Percentiles rank a stretch among this genome's conserved stretches.
Conservation (phyloP, 2,888 invertebrate genomes). For the Aethes cnicana region DNA sequence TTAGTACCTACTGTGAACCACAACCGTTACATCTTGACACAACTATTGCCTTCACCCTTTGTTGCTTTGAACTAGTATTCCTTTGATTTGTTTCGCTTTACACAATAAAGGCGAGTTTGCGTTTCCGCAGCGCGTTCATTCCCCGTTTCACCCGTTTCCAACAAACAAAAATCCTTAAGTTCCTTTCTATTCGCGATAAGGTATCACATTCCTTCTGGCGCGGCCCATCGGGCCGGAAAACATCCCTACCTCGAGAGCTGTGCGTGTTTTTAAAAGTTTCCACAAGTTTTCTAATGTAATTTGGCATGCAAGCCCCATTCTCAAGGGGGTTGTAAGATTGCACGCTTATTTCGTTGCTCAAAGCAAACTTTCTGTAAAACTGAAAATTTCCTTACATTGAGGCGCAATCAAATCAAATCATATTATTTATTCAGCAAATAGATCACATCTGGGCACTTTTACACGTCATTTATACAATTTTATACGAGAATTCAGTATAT, state of each 20-base stretch:
- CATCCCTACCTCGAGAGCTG: constrained; percentile 50
- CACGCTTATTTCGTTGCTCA: too few relatives aligned
- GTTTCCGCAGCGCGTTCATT: constrained; percentile 69
- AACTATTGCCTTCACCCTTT: constrained; percentile 54
- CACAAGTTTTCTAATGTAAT: not conserved
- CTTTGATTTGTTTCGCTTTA: constrained; percentile 66
- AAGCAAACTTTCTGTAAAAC: too few relatives aligned
- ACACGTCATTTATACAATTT: too few relatives aligned
- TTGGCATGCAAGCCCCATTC: too few relatives aligned
- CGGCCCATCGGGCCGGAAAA: constrained; percentile 67
- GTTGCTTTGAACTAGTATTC: constrained; percentile 57
- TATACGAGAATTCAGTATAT: too few relatives aligned
- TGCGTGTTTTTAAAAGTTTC: constrained; percentile 17
- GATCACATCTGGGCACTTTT: too few relatives aligned
- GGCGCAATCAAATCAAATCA: too few relatives aligned
- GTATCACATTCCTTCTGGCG: constrained; percentile 63
- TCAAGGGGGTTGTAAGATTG: too few relatives aligned
- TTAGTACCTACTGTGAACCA: too few relatives aligned
- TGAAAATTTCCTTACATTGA: too few relatives aligned
- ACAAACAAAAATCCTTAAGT: constrained; percentile 65
- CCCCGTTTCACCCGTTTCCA: constrained; percentile 66
- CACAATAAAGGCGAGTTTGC: constrained; percentile 68
- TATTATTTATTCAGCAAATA: too few relatives aligned
- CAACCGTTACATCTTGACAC: constrained; percentile 37
- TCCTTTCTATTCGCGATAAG: constrained; percentile 67